These are phyloP conservation scores for Coelinius sp. DNA, from an alignment of 2,888 invertebrate genomes.

Conservation along the genomic window DNA sequence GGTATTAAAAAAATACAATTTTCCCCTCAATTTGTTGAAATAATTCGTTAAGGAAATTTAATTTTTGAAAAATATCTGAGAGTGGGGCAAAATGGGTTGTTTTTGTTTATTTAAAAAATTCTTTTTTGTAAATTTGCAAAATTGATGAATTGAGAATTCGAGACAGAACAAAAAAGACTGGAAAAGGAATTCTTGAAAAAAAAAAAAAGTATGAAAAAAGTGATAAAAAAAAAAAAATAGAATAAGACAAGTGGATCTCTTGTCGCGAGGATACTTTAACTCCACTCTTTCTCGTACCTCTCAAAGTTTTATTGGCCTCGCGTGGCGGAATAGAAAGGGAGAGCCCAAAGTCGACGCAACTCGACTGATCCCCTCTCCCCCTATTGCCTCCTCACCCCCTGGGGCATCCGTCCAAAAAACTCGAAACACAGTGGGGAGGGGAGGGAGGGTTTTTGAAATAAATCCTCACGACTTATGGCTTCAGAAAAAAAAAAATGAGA, in stretches of 20 bases:
- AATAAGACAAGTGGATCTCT: constrained; percentile 47
- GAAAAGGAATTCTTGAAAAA: neutral
- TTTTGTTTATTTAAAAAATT: too few relatives aligned
- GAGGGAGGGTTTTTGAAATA: constrained; percentile 14
- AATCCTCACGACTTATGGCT: constrained; percentile 17
- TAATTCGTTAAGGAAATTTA: too few relatives aligned
- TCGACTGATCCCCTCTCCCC: neutral
- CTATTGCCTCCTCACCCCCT: constrained; percentile 15
- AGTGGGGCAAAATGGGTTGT: too few relatives aligned
- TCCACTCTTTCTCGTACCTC: constrained; percentile 39
- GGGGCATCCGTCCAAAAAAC: constrained; percentile 13
- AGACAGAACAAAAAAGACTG: too few relatives aligned
- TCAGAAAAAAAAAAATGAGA: constrained; percentile 17
- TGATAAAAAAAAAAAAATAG: constrained; percentile 31
- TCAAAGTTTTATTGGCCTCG: constrained; percentile 53
- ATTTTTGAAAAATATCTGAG: too few relatives aligned
- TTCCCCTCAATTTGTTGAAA: too few relatives aligned
- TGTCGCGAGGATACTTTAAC: constrained; percentile 49
- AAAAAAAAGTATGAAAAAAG: constrained; percentile 20
- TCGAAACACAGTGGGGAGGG: neutral
- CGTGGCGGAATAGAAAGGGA: constrained; percentile 44
- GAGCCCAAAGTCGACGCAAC: constrained; percentile 19
- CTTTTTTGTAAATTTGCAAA: too few relatives aligned
- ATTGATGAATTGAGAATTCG: neutral
- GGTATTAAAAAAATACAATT: too few relatives aligned